Evolutionary conservation across 2,113 vertebrate genomes (phyloP), one percentile per base, ranked within the genome.

Genomic region (Paratilapia polleni): DNA sequence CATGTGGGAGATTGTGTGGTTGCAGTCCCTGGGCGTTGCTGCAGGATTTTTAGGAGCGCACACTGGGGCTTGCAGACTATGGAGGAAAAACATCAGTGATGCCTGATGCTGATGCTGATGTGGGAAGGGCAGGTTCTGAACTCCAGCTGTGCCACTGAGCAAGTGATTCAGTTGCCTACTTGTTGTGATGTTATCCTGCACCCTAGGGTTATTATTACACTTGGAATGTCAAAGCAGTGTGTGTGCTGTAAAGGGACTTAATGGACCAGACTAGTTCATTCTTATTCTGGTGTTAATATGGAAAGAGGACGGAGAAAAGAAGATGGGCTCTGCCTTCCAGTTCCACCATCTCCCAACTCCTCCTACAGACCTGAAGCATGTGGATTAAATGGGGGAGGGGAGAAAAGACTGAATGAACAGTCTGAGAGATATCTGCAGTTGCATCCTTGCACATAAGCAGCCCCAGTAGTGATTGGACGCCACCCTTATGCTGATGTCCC

Each of bases 21-120:
- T 91, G 92, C 92, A 61, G 82, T 92, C 91, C 86, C 93, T 92
- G 92, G 94, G 93, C 93, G 93, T 95, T 95, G 93, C 94, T 95
- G 94, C 94, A 86, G 90, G 91, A 91, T 91, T 92, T 78, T 89
- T 82, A 83, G 62, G 62, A 87, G 80, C 5, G 14, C 85, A 91
- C 75, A 15, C 64, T 81, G 79, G 82, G 80, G 85, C 75, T 91
- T 76, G 88, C 84, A 90, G 80, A 81, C 70, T 38, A 15, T 59
- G 56, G 41, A 74, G 54, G 52, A 82, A 90, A 86, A 81, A 60
- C 64, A 84, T 74, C 60, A 89, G 81, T 77, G 78, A 77, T 82
- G 60, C 56, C 61, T 77, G 15, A 52, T 19, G 43, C 47, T 56
- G 56, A 85, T 84, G 60, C 78, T 80, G 85, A 81, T 81, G 82